Evolutionary conservation across 2,113 vertebrate genomes (phyloP).

Genomic region (Prochilodus magdalenae): DNA sequence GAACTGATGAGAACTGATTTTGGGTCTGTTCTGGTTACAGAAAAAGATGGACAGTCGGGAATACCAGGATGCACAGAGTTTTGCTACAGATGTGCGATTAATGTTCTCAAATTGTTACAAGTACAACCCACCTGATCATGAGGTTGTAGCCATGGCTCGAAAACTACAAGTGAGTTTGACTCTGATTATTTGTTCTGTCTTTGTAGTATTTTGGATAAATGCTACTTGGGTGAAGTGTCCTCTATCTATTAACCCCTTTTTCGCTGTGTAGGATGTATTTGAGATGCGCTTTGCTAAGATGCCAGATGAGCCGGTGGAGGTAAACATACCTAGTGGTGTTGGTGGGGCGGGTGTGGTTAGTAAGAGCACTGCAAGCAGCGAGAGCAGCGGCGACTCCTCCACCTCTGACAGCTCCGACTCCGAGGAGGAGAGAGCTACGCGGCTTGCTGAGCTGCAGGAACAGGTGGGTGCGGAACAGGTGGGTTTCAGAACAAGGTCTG

Average conservation of each 20-base stretch:
- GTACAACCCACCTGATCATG: slow-evolving; percentile 93
- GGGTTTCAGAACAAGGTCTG: slow-evolving; percentile 61
- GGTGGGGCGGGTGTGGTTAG: slow-evolving; percentile 70
- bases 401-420: slow-evolving; percentile 81
- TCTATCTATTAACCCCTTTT: no score
- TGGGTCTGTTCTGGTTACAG: slow-evolving; percentile 68
- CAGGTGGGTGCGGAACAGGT: slow-evolving; percentile 82
- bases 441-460: slow-evolving; percentile 88
- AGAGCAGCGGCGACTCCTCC: slow-evolving; percentile 79
- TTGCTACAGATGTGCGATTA: slow-evolving; percentile 92
- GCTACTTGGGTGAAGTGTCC: not conserved
- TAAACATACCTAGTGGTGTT: slow-evolving; percentile 59
- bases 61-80: slow-evolving; percentile 88
- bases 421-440: slow-evolving; percentile 84
- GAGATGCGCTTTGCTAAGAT: slow-evolving; percentile 96
- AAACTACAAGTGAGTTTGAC: slow-evolving; percentile 88
- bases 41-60: slow-evolving; percentile 92
- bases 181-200: not conserved
- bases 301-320: slow-evolving; percentile 85
- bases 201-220: not conserved
- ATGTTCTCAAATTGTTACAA: slow-evolving; percentile 99
- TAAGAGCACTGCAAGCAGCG: slow-evolving; percentile 80
- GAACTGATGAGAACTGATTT: not conserved
- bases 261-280: slow-evolving; percentile 84
- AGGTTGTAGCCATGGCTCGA: slow-evolving; percentile 89